phyloP scores from a whole-genome alignment of 2,113 vertebrate genomes.

The Mastomys coucha region DNA sequence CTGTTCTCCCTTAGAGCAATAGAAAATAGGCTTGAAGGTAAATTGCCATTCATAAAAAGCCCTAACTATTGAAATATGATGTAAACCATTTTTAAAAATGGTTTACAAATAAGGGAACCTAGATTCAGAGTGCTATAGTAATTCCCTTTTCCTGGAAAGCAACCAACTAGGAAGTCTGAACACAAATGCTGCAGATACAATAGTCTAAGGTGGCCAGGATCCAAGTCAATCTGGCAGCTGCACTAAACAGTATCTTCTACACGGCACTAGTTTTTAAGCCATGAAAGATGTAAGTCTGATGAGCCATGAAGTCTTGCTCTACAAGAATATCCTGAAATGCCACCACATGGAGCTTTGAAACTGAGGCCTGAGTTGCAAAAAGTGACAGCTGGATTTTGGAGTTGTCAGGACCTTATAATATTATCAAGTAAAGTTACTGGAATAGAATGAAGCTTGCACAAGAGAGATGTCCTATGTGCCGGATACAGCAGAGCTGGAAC shows the following conservation, averaged over 20 bases:
- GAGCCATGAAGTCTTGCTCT: too few species aligned
- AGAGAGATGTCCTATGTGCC: background rate
- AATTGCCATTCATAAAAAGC: background rate
- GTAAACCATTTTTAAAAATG: background rate
- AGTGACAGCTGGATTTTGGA: background rate
- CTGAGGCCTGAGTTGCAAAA: too few species aligned
- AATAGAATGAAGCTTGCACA: background rate
- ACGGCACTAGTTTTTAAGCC: background rate
- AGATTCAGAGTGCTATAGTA: background rate
- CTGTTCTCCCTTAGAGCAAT: background rate
- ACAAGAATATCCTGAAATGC: too few species aligned
- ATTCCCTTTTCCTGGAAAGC: background rate
- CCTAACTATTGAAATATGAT: background rate
- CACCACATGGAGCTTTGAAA: too few species aligned
- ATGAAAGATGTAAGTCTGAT: too few species aligned
- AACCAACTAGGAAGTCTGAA: background rate
- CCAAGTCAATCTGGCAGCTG: background rate
- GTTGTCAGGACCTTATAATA: too few species aligned
- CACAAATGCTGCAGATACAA: background rate
- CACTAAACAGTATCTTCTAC: background rate
- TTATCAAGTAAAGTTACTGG: background rate
- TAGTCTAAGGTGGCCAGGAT: background rate
- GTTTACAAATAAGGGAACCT: background rate
- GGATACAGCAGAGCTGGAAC: background rate
- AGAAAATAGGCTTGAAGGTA: background rate